A percentile compares a stretch with the other conserved stretches of the same genome.
Conservation (phyloP, 2,888 invertebrate genomes). For the Dioctria rufipes region DNA sequence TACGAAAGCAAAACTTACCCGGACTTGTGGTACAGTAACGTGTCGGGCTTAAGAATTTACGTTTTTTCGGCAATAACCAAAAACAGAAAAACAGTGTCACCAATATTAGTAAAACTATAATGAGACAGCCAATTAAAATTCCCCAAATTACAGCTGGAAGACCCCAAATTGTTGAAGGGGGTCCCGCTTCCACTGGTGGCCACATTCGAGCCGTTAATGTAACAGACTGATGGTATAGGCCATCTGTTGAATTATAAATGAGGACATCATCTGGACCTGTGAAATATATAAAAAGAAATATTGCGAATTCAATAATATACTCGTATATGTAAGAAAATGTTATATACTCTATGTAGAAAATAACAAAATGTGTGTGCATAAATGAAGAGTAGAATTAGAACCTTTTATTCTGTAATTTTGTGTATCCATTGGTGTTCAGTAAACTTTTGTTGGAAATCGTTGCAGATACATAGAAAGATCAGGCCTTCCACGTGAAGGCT, state of each 20-base stretch:
- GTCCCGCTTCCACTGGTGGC: conserved; percentile 63
- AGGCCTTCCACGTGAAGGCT: too few relatives aligned
- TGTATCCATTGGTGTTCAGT: too few relatives aligned
- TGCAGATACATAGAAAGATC: background rate
- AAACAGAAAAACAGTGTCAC: conserved; percentile 60
- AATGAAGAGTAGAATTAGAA: too few relatives aligned
- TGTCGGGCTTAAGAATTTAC: conserved; percentile 60
- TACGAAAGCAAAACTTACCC: conserved; percentile 49
- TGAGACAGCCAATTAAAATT: conserved; percentile 59
- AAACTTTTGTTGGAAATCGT: background rate
- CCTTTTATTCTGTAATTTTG: too few relatives aligned
- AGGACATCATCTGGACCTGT: conserved; percentile 61
- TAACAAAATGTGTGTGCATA: too few relatives aligned
- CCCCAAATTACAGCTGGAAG: conserved; percentile 61
- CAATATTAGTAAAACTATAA: conserved; percentile 58
- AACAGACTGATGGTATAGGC: conserved; percentile 67
- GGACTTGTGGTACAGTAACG: conserved; percentile 58
- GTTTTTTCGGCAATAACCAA: conserved; percentile 60
- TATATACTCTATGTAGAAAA: too few relatives aligned
- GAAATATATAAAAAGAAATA: conserved; percentile 32
- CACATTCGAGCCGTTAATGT: conserved; percentile 69
- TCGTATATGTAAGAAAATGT: too few relatives aligned
- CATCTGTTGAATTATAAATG: conserved; percentile 59
- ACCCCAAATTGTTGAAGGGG: conserved; percentile 60
- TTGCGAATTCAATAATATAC: background rate